Base-by-base conservation (phyloP, 2,797 vertebrate genomes). In the Eleutherodactylus coqui region DNA sequence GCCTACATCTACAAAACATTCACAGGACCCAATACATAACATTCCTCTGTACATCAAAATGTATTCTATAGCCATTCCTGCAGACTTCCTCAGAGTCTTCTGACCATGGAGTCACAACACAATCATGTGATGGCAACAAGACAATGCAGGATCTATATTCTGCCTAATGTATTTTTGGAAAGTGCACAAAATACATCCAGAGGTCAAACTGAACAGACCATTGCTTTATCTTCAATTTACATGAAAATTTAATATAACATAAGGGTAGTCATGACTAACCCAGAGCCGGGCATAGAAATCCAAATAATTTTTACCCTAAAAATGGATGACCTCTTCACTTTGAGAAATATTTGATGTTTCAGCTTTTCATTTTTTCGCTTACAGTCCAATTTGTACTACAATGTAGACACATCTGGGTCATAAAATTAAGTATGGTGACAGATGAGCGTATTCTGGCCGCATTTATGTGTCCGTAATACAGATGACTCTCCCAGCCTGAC, bases 151-250 rank as follows among this genome's bases (percentile, higher is more conserved):
- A 11, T 16, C 58, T 34, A 58, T 76, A 32, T 47, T 78, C 49
- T 32, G 16, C 34, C 45, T 21, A 32, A 75, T 32, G 45, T 75
- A 78, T 55, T 78, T 78, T 53, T 78, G 58, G 43, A 75, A 72
- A 72, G 41, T 17, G 8, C 41, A 29, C 19, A 11, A 73, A 51
- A 24, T 36, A 41, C 51, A 21, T 55, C 7, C 32, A 58, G 53
- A 34, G 34, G 41, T 76, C 51, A 78, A 27, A 55, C 21, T 58
- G 38, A 2, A 78, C 2, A 77, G 75, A 58, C 21, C 55, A 41
- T 36, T 78, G 75, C 58, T 78, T 78, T 55, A 78, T 10, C 34
- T 53, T 78, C 21, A 36, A 41, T 41, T 16, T 58, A 21, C 38
- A 10, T 78, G 10, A 53, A 36, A 24, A 24, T 55, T 58, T 78